These are phyloP conservation scores for Hozukius guyotensis DNA, from an alignment of 2,797 vertebrate species.

Conservation along the genomic window DNA sequence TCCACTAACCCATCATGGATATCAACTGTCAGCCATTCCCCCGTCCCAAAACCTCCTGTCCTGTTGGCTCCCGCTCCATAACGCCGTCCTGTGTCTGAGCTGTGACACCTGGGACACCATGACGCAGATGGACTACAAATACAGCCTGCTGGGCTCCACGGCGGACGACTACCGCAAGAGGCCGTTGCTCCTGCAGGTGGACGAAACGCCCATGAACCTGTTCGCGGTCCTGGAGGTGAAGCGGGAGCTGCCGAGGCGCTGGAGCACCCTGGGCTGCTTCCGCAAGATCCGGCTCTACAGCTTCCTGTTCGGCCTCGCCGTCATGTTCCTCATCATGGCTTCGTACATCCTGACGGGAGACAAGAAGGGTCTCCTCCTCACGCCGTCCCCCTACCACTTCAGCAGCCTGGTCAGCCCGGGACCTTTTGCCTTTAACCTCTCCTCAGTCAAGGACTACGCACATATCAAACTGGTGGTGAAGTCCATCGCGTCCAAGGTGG, in stretches of 20 bases:
- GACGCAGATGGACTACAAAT: conserved; percentile 81
- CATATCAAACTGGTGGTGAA: conserved; percentile 87
- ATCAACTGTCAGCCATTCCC: conserved; percentile 1
- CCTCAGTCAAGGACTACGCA: conserved; percentile 84
- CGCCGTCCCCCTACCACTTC: conserved; percentile 88
- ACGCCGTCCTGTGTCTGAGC: conserved; percentile 47
- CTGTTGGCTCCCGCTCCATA: conserved; percentile 15
- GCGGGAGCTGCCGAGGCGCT: conserved; percentile 80
- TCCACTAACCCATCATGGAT: conserved; percentile 64
- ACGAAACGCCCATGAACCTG: conserved; percentile 87
- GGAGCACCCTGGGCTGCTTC: conserved; percentile 74
- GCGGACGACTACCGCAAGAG: conserved; percentile 75
- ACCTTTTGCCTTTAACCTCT: conserved; percentile 84
- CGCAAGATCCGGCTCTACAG: conserved; percentile 88
- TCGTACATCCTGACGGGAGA: conserved; percentile 92
- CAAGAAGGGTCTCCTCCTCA: conserved; percentile 87
- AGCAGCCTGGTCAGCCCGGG: conserved; percentile 83
- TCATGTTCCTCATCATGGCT: conserved; percentile 91
- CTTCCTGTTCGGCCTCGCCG: conserved; percentile 86
- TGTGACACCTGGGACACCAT: conserved; percentile 53
- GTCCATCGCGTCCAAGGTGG: conserved; percentile 86
- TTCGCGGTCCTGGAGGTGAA: conserved; percentile 89
- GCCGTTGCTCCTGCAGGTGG: conserved; percentile 78
- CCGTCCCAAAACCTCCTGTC: background rate
- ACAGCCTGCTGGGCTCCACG: conserved; percentile 74